A percentile compares a stretch with the other conserved stretches of the same genome.
Evolutionary conservation across 37 sponge, comb jelly and placozoan genomes (phyloP).

Genomic region (Hormiphora californensis): DNA sequence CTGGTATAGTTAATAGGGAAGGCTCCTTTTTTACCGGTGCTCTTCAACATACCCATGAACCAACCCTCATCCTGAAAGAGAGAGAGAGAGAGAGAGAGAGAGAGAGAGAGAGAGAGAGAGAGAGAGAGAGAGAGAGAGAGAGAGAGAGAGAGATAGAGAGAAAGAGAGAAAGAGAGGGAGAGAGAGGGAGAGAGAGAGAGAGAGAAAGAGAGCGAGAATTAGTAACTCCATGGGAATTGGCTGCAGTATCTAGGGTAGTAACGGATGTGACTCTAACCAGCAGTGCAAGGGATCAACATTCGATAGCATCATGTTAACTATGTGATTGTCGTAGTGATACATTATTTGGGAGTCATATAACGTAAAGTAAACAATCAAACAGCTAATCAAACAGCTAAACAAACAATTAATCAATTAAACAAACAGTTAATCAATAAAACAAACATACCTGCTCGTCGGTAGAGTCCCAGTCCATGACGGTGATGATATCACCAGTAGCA

Average conservation of each 20-base stretch:
- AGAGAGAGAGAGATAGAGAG: not conserved
- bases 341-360: too few relatives aligned
- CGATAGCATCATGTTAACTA: too few relatives aligned
- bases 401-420: not conserved
- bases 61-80: slow-evolving; percentile 31
- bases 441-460: slow-evolving; percentile 21
- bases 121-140: not conserved
- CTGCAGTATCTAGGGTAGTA: too few relatives aligned
- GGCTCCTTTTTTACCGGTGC: slow-evolving; percentile 45
- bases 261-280: too few relatives aligned
- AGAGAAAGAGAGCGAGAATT: not conserved
- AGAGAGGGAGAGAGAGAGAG: not conserved
- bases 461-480: slow-evolving; percentile 17
- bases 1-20: slow-evolving; percentile 52
- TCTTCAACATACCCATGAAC: slow-evolving; percentile 19
- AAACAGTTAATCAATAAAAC: not conserved
- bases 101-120: not conserved
- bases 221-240: too few relatives aligned
- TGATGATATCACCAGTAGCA: slow-evolving; percentile 19
- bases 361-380: too few relatives aligned
- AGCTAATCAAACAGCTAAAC: too few relatives aligned
- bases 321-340: too few relatives aligned
- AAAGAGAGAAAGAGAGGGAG: not conserved
- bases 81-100: too few relatives aligned
- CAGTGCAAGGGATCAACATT: too few relatives aligned